Base-by-base conservation (phyloP, 2,113 vertebrate genomes). In the Phrynocephalus versicolor region DNA sequence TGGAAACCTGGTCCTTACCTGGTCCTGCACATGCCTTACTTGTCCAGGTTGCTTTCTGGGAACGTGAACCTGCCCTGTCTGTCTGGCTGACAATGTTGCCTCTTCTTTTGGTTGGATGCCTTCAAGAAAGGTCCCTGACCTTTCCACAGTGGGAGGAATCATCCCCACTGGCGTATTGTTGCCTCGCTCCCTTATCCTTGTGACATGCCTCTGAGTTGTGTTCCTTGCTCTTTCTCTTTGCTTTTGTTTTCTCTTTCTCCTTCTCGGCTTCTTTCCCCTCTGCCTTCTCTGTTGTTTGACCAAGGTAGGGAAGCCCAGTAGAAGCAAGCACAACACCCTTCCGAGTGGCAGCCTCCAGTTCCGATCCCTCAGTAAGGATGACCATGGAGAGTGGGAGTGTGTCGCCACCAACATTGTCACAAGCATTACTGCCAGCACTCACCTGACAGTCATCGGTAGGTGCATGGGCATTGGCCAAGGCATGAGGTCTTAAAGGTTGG, bases 301-400 rank as follows among this genome's bases (percentile, higher is more conserved):
- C 87, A 96, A 99, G 98, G 98, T 99, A 95, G 98, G 98, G 95
- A 99, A 99, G 95, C 98, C 99, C 92, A 99, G 98, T 95, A 97
- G 97, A 97, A 99, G 98, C 96, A 99, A 99, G 97, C 98, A 99
- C 98, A 99, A 97, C 87, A 96, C 97, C 94, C 97, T 99, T 95
- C 97, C 98, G 67, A 98, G 98, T 5, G 98, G 99, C 94, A 99
- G 97, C 96, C 97, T 99, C 93, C 99, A 99, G 95, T 99, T 99
- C 91, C 95, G 97, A 87, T 98, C 98, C 88, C 97, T 99, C 93
- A 98, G 98, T 95, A 99, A 99, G 96, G 99, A 99, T 82, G 99
- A 99, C 96, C 99, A 99, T 0, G 99, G 99, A 93, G 98, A 99
- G 95, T 99, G 99, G 99, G 99, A 99, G 96, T 99, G 99, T 89